Evolutionary conservation across 2,797 vertebrate genomes (phyloP).

Genomic region (Todus mexicanus): DNA sequence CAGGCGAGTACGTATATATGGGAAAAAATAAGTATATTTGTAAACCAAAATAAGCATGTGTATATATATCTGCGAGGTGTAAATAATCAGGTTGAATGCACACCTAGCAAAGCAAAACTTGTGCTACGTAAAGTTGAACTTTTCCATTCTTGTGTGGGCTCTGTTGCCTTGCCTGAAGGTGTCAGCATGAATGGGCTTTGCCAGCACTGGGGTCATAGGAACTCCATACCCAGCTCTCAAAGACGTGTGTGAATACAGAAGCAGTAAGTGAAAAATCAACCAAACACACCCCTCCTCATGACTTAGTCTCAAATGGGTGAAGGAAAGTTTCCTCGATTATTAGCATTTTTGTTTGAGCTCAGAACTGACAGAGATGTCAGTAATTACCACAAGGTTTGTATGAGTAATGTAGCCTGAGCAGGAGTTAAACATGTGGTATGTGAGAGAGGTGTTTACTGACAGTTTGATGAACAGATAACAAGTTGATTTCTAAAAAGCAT

Average conservation of each 20-base stretch:
- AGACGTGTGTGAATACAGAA: neutral
- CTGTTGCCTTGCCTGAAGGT: neutral
- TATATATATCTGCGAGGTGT: neutral
- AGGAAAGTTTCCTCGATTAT: neutral
- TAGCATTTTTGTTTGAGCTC: neutral
- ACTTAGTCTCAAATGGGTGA: neutral
- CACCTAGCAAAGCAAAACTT: neutral
- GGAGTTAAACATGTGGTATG: conserved; percentile 9
- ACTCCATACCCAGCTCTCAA: neutral
- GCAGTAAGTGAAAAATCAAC: neutral
- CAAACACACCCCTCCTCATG: neutral
- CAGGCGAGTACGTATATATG: neutral
- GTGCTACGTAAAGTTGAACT: neutral
- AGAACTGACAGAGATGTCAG: neutral
- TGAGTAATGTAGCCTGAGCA: neutral
- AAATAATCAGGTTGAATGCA: neutral
- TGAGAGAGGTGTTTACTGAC: conserved; percentile 15
- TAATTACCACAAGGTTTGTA: neutral
- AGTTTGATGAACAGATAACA: conserved; percentile 30
- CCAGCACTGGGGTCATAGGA: neutral
- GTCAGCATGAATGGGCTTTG: neutral
- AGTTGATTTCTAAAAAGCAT: conserved; percentile 21
- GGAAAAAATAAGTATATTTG: neutral
- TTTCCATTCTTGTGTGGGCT: neutral
- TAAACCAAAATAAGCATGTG: neutral